Conservation (phyloP, 64 coral and sea anemone genomes). For the Actinia tenebrosa region DNA sequence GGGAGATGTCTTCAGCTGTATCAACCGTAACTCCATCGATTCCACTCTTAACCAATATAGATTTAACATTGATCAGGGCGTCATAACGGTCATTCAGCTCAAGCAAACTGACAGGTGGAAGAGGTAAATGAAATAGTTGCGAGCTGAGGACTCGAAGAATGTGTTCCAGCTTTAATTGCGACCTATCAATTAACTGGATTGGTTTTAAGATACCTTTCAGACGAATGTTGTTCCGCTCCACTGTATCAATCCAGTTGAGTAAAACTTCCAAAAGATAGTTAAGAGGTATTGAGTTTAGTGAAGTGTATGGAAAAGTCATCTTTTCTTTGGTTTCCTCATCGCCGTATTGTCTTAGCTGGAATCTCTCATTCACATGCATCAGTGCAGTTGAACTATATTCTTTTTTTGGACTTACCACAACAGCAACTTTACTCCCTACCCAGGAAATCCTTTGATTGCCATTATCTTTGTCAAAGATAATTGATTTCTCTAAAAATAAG, state of each 20-base stretch:
- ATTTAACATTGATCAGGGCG: background rate
- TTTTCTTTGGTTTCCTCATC: slow-evolving; percentile 27
- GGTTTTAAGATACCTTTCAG: background rate
- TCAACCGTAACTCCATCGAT: background rate
- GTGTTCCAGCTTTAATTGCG: background rate
- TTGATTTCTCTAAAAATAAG: slow-evolving; percentile 32
- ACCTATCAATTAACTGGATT: background rate
- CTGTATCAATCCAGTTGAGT: background rate
- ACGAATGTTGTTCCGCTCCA: background rate
- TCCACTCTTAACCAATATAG: background rate
- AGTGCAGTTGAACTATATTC: slow-evolving; percentile 7
- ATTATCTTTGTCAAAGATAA: slow-evolving; percentile 9
- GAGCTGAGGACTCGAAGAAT: slow-evolving; percentile 3
- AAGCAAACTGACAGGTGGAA: slow-evolving; percentile 16
- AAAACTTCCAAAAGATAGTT: background rate
- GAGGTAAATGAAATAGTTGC: background rate
- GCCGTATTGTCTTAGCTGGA: slow-evolving; percentile 41
- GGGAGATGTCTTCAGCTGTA: background rate
- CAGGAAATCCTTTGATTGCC: background rate
- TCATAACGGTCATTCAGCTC: slow-evolving; percentile 14
- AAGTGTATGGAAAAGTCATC: slow-evolving; percentile 33
- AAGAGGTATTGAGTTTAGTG: background rate
- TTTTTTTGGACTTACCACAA: slow-evolving; percentile 38
- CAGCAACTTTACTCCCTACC: slow-evolving; percentile 33
- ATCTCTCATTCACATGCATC: slow-evolving; percentile 46